Conservation (phyloP, 23 tunicate species). For the Botrylloides violaceus region DNA sequence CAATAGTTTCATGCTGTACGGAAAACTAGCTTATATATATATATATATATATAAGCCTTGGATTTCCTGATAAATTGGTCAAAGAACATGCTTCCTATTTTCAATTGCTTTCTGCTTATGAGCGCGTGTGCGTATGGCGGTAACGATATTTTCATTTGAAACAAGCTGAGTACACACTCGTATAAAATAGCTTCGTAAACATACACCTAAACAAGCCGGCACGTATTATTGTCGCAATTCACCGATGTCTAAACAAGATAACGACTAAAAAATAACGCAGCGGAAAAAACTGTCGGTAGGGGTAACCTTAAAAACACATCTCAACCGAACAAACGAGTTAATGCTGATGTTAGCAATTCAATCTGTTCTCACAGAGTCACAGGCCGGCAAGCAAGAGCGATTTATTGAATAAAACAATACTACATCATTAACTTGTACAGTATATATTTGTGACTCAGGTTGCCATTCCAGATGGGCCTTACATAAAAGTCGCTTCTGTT, state of each 20-base stretch:
- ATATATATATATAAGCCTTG: no score
- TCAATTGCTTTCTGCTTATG: no score
- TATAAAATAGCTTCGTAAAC: no score
- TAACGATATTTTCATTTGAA: neutral
- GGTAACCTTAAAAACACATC: neutral
- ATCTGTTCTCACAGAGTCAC: neutral
- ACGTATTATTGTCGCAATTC: neutral
- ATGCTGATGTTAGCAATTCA: neutral
- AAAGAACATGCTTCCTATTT: no score
- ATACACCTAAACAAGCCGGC: neutral
- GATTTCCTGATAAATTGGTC: no score
- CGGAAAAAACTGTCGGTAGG: neutral
- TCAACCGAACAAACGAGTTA: neutral
- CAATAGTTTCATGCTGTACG: no score
- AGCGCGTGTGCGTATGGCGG: no score
- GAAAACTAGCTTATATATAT: no score
- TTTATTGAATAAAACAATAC: neutral
- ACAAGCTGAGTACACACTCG: neutral
- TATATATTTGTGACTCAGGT: neutral
- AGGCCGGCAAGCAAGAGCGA: no score
- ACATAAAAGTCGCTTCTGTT: neutral
- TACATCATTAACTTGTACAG: neutral
- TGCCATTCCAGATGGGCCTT: neutral
- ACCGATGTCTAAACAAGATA: neutral
- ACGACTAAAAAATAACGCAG: neutral